A percentile compares a stretch with the other conserved stretches of the same genome.
Conservation (phyloP, 2,797 vertebrate species). For the Tadarida brasiliensis region DNA sequence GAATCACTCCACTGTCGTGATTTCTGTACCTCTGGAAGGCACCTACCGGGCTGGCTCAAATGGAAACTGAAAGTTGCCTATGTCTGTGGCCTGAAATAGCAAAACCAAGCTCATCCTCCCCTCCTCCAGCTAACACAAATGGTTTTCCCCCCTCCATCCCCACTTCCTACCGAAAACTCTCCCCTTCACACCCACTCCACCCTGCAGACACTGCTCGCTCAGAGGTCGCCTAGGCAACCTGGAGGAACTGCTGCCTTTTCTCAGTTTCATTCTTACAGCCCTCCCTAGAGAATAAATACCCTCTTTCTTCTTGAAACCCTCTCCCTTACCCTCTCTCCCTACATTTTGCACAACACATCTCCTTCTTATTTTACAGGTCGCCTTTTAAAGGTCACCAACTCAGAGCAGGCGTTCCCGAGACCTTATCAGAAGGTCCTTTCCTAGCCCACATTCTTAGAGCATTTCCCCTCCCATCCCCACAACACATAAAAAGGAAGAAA, state of each 20-base stretch:
- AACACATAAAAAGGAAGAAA: background rate
- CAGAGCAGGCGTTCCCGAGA: background rate
- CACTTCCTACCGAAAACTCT: background rate
- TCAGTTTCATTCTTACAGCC: background rate
- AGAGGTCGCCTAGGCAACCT: background rate
- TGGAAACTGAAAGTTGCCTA: constrained; percentile 50
- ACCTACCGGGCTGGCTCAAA: background rate
- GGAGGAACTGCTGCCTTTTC: background rate
- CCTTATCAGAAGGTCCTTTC: background rate
- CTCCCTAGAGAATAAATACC: background rate
- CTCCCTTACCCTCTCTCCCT: background rate
- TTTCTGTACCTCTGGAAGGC: constrained; percentile 14
- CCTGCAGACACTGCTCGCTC: background rate
- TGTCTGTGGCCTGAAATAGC: background rate
- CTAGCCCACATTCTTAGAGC: background rate
- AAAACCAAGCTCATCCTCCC: background rate
- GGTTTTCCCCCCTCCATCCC: background rate
- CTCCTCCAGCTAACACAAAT: background rate
- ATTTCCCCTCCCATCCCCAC: background rate
- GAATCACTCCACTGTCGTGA: background rate
- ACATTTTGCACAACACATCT: background rate
- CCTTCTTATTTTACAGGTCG: background rate
- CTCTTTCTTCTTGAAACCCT: background rate
- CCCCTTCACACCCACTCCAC: background rate
- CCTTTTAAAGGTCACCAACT: constrained; percentile 3